Base-by-base conservation (phyloP, 92 coral and sea anemone genomes). In the Chrysogorgia sp. region DNA sequence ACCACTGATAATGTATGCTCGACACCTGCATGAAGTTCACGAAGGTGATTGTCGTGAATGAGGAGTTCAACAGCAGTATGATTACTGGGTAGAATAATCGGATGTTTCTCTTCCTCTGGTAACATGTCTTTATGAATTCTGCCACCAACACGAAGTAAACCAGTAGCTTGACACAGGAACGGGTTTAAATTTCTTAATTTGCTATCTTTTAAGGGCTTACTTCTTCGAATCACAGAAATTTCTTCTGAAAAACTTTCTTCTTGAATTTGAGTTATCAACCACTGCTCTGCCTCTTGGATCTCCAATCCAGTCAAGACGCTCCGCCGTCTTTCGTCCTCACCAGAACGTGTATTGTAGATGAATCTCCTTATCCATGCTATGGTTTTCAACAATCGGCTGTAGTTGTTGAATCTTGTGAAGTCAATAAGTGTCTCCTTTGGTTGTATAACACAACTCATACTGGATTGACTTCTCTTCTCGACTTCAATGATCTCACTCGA, bases 141-240 rank as follows among this genome's bases (percentile, higher is more conserved):
- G 1, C 60, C 72, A 61, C 74, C 82, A 77, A 77, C 82, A 32
- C 62, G 50, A 43, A 77, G 63, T 28, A n/a, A n/a, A n/a, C n/a
- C n/a, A n/a, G n/a, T n/a, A n/a, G n/a, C n/a, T n/a, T n/a, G n/a
- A n/a, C n/a, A n/a, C n/a, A n/a, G n/a, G n/a, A n/a, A n/a, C n/a
- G n/a, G n/a, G n/a, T n/a, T n/a, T n/a, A n/a, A n/a, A n/a, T n/a
- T n/a, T n/a, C n/a, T n/a, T n/a, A n/a, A n/a, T n/a, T n/a, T n/a
- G n/a, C n/a, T n/a, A n/a, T 79, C 29, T 10, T 79, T 49, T 64
- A 50, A 56, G 8, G 62, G 8, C 9, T 19, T 56, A 19, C 29
- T 56, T 19, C 8, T 28, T 19, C 62, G 1, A 52, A 52, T 52
- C n/a, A 15, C 19, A 2, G 5, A 15, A 52, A 52, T 15, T 52